These are phyloP conservation scores for Anolis apletophallus DNA, from an alignment of 2,797 vertebrate genomes.

Conservation along the genomic window DNA sequence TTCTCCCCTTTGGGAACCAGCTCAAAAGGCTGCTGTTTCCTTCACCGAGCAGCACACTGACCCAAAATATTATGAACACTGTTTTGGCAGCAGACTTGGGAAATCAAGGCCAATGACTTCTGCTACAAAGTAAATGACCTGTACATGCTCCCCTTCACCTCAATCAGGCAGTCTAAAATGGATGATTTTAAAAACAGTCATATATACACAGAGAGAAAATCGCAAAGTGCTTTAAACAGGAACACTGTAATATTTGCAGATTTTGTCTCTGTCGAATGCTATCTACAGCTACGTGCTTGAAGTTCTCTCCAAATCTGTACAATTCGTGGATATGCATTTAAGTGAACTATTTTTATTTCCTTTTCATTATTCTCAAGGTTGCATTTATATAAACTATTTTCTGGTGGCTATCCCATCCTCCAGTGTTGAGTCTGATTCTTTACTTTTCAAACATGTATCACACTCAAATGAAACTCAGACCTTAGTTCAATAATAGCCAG, in stretches of 20 bases:
- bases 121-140: constrained; percentile 1
- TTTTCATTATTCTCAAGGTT: neutral
- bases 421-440: neutral
- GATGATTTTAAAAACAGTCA: neutral
- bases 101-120: neutral
- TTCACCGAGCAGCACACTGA: constrained; percentile 33
- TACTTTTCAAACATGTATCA: neutral
- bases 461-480: constrained; percentile 34
- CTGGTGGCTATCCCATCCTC: neutral
- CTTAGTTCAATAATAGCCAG: constrained; percentile 10
- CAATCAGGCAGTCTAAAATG: neutral
- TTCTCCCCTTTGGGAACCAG: constrained; percentile 25
- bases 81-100: constrained; percentile 37
- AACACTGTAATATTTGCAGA: neutral
- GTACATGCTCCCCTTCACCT: neutral
- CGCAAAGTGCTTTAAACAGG: neutral
- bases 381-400: neutral
- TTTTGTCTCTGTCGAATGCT: neutral
- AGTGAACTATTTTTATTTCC: constrained; percentile 9
- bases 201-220: constrained; percentile 26
- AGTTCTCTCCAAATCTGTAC: neutral
- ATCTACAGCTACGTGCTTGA: neutral
- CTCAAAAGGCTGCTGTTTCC: constrained; percentile 56
- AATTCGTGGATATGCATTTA: neutral
- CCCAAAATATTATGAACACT: constrained; percentile 49